These are phyloP conservation scores for Polypedilum pembai DNA, from an alignment of 1,140 invertebrate genomes.

Conservation along the genomic window DNA sequence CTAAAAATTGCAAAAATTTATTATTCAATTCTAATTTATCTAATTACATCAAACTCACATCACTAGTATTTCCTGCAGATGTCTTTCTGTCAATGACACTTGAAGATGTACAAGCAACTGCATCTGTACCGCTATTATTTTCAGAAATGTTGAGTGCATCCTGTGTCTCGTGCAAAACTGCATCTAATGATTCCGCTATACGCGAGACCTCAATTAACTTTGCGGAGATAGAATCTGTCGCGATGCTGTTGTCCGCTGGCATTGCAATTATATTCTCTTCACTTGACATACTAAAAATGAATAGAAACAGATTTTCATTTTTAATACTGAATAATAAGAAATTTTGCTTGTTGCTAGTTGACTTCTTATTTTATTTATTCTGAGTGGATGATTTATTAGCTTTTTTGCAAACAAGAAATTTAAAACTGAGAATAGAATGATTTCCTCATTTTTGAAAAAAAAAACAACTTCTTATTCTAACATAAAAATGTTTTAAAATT, in stretches of 20 bases:
- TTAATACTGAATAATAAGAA: no score
- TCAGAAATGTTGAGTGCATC: constrained; percentile 35
- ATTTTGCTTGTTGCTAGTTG: no score
- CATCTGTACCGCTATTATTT: constrained; percentile 31
- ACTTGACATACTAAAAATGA: constrained; percentile 24
- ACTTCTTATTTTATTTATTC: no score
- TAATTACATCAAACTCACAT: constrained; percentile 34
- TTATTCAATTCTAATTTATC: background rate
- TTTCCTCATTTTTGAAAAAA: no score
- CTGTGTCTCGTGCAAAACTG: constrained; percentile 48
- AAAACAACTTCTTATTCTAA: no score
- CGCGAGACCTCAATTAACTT: constrained; percentile 56
- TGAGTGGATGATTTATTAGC: no score
- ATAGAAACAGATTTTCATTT: background rate
- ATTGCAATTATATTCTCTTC: constrained; percentile 32
- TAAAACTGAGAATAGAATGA: no score
- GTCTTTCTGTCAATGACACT: constrained; percentile 35
- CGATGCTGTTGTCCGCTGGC: constrained; percentile 49
- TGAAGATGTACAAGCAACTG: constrained; percentile 29
- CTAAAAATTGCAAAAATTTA: constrained; percentile 32
- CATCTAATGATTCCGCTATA: constrained; percentile 58
- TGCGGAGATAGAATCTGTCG: constrained; percentile 57
- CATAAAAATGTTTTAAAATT: no score
- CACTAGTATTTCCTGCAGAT: constrained; percentile 34
- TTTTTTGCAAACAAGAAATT: no score